A percentile compares a stretch with the other conserved stretches of the same genome.
These are phyloP conservation scores for Natator depressus DNA, from an alignment of 2,113 vertebrate species.

Conservation along the genomic window DNA sequence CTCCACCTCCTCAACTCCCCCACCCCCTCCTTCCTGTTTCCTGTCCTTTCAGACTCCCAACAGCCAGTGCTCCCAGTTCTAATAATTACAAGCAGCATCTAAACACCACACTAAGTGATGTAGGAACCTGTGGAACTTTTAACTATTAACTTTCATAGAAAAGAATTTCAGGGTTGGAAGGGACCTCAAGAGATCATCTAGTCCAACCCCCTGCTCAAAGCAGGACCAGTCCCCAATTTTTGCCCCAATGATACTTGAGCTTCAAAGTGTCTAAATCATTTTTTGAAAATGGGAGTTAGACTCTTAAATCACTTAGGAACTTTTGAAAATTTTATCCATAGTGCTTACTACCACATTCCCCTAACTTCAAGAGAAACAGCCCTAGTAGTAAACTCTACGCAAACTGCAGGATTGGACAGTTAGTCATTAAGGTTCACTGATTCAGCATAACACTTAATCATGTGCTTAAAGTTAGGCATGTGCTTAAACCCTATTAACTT, in stretches of 20 bases:
- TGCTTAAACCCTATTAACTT: neutral
- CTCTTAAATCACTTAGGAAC: neutral
- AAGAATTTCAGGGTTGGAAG: no score
- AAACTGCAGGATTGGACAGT: neutral
- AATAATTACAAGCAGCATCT: no score
- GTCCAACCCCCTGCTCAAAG: no score
- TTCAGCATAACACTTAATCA: slow-evolving; percentile 58
- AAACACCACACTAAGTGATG: neutral
- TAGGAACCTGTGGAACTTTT: neutral
- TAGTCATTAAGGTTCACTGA: slow-evolving; percentile 39
- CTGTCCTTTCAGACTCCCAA: no score
- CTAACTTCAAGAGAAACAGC: no score
- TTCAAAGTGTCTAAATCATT: neutral
- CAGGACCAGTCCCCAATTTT: no score
- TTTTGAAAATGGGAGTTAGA: neutral
- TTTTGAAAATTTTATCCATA: neutral
- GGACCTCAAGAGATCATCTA: no score
- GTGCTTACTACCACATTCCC: no score
- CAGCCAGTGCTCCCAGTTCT: no score
- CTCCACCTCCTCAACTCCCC: no score
- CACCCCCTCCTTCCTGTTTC: no score
- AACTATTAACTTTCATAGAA: neutral
- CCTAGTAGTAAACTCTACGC: no score
- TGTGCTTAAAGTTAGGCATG: neutral
- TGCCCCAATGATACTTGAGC: neutral